Evolutionary conservation across 1,140 invertebrate genomes (phyloP).

Genomic region (Trachelipus rathkii): DNA sequence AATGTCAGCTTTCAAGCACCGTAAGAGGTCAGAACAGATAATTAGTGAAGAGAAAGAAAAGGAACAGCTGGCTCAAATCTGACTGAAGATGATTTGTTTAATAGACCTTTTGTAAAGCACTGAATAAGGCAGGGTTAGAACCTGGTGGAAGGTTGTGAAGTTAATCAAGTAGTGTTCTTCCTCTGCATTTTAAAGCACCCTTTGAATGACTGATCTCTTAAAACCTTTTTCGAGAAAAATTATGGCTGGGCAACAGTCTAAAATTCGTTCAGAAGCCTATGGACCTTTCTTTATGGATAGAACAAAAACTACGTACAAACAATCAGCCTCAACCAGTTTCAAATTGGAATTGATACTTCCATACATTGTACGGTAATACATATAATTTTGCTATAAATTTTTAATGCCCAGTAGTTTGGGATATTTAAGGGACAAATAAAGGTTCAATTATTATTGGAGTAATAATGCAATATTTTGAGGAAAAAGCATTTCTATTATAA

Average conservation of each 20-base stretch:
- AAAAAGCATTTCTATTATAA: neutral
- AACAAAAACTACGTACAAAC: neutral
- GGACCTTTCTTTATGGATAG: neutral
- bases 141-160: neutral
- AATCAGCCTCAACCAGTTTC: neutral
- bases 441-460: too few relatives aligned
- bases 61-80: neutral
- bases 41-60: neutral
- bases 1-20: neutral
- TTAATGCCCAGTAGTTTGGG: too few relatives aligned
- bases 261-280: neutral
- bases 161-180: neutral
- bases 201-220: neutral
- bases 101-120: neutral
- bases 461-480: too few relatives aligned
- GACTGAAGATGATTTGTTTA: neutral
- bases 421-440: too few relatives aligned
- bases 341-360: neutral
- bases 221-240: conserved; percentile 1
- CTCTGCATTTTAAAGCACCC: conserved; percentile 2
- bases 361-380: neutral
- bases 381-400: too few relatives aligned
- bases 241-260: neutral
- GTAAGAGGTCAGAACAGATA: neutral
- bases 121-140: neutral